Conservation (phyloP, 2,888 invertebrate species). For the Melanchra persicariae region DNA sequence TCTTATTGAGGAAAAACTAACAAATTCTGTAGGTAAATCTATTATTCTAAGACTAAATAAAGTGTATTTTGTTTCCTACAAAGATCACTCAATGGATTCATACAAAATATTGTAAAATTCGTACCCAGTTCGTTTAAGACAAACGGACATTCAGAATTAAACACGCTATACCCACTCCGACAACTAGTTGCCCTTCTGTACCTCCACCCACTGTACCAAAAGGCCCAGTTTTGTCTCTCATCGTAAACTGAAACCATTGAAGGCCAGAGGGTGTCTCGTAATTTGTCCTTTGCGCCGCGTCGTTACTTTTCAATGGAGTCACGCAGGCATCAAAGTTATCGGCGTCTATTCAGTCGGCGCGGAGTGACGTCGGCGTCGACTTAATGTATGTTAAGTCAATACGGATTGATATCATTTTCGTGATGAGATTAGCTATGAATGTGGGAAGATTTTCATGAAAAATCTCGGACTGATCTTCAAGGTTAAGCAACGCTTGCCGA, state of each 20-base stretch:
- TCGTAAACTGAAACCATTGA: conserved; percentile 42
- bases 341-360: conserved; percentile 57
- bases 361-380: conserved; percentile 35
- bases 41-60: too few relatives aligned
- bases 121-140: too few relatives aligned
- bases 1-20: too few relatives aligned
- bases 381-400: conserved; percentile 22
- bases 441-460: background rate
- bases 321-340: conserved; percentile 69
- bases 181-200: background rate
- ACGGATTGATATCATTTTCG: conserved; percentile 40
- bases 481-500: too few relatives aligned
- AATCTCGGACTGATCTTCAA: too few relatives aligned
- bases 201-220: background rate
- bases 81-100: too few relatives aligned
- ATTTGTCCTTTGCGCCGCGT: conserved; percentile 48
- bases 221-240: conserved; percentile 35
- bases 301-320: conserved; percentile 60
- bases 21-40: too few relatives aligned
- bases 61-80: too few relatives aligned
- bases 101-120: background rate
- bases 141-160: too few relatives aligned
- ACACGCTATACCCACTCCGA: background rate
- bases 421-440: conserved; percentile 3
- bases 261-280: conserved; percentile 40